phyloP scores from a whole-genome alignment of 1,140 invertebrate genomes.

The Hesperophylax magnus region DNA sequence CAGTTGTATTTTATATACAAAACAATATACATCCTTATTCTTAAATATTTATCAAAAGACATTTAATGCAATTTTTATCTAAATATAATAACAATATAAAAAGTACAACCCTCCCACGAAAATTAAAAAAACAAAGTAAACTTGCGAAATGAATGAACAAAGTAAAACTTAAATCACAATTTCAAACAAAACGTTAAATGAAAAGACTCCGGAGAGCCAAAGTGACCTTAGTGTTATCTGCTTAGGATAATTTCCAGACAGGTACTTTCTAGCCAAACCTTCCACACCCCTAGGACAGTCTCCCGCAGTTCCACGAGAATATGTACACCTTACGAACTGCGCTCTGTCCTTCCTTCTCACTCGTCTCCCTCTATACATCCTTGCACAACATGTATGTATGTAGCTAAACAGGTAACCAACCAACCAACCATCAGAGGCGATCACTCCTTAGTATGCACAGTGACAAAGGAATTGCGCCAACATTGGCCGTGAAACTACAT shows the following conservation, averaged over 20 bases:
- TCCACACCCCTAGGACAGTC: background rate
- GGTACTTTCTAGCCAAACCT: conserved; percentile 33
- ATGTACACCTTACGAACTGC: conserved; percentile 17
- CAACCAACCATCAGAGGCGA: conserved; percentile 39
- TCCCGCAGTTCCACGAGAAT: background rate
- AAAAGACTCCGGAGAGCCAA: conserved; percentile 16
- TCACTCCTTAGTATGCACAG: conserved; percentile 45
- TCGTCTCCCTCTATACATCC: background rate
- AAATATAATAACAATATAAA: conserved; percentile 40
- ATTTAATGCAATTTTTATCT: conserved; percentile 40
- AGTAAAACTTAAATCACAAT: conserved; percentile 40
- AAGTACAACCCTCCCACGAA: conserved; percentile 16
- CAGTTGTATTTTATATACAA: conserved; percentile 41
- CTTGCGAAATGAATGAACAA: conserved; percentile 34
- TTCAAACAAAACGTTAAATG: conserved; percentile 24
- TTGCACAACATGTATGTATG: conserved; percentile 41
- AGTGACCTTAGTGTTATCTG: conserved; percentile 37
- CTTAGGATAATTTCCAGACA: conserved; percentile 42
- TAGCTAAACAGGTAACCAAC: conserved; percentile 58
- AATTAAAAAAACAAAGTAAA: conserved; percentile 24
- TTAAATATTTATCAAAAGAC: conserved; percentile 40
- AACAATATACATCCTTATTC: conserved; percentile 37
- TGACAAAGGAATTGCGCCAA: conserved; percentile 46
- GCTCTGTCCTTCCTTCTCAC: background rate
- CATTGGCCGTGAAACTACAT: conserved; percentile 42